Conservation (phyloP, 2,888 invertebrate species). For the Dendrolimus houi region DNA sequence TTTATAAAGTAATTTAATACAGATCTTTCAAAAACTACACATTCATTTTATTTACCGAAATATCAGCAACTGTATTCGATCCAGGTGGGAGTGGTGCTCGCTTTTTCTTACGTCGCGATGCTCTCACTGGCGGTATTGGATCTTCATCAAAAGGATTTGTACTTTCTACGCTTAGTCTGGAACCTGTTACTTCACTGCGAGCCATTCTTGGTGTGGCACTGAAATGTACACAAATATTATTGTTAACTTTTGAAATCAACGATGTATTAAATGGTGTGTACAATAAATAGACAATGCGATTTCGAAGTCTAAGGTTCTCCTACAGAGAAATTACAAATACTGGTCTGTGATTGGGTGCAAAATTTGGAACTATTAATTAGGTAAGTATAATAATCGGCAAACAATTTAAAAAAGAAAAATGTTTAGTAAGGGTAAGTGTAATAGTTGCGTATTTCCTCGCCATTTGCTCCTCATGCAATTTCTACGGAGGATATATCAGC, state of each 20-base stretch:
- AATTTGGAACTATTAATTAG: background rate
- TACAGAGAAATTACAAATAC: background rate
- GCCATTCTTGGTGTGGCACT: conserved; percentile 61
- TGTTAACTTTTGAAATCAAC: too few relatives aligned
- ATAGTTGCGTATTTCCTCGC: too few relatives aligned
- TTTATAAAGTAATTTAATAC: too few relatives aligned
- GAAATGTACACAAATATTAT: conserved; percentile 9
- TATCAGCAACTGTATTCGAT: conserved; percentile 28
- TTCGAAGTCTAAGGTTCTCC: too few relatives aligned
- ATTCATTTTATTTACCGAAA: conserved; percentile 26
- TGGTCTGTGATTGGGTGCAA: background rate
- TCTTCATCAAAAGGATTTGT: conserved; percentile 78
- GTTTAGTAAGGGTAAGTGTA: background rate
- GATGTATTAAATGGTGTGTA: too few relatives aligned
- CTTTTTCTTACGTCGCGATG: conserved; percentile 78
- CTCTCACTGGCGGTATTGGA: conserved; percentile 67
- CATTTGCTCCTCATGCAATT: too few relatives aligned
- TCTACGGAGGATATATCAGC: too few relatives aligned
- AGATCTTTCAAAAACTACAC: too few relatives aligned
- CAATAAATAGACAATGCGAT: too few relatives aligned
- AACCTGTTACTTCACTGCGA: conserved; percentile 69
- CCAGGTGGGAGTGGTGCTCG: conserved; percentile 77
- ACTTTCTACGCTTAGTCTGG: conserved; percentile 74
- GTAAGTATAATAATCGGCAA: background rate
- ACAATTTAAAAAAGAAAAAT: background rate